These are phyloP conservation scores for Cyclargus thomasi DNA, from an alignment of 1,140 invertebrate genomes.

Conservation along the genomic window DNA sequence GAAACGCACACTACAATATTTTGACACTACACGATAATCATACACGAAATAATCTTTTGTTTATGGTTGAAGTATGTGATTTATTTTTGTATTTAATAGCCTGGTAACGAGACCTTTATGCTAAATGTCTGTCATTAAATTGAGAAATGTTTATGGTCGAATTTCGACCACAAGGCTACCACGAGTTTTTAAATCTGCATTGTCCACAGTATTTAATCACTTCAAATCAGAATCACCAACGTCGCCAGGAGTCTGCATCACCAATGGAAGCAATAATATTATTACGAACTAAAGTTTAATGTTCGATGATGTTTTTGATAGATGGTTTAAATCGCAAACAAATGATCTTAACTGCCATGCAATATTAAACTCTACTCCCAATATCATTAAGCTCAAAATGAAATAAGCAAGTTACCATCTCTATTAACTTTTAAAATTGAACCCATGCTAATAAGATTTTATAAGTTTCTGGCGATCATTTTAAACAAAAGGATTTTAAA, in stretches of 20 bases:
- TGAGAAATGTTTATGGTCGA: too few relatives aligned
- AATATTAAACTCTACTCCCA: not conserved
- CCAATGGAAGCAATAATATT: not conserved
- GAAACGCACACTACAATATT: too few relatives aligned
- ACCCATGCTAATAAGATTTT: not conserved
- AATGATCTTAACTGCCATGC: not conserved
- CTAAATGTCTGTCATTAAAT: too few relatives aligned
- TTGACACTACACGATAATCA: too few relatives aligned
- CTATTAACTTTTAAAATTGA: constrained; percentile 4
- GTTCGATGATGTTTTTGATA: not conserved
- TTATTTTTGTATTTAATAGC: too few relatives aligned
- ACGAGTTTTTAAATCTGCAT: too few relatives aligned
- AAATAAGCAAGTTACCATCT: not conserved
- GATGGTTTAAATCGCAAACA: not conserved
- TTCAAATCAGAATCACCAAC: not conserved
- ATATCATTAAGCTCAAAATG: not conserved
- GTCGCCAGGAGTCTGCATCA: not conserved
- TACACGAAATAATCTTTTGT: too few relatives aligned
- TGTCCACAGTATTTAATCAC: not conserved
- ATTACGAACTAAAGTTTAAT: not conserved
- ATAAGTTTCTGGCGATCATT: not conserved
- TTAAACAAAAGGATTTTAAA: not conserved
- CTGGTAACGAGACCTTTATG: too few relatives aligned
- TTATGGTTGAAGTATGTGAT: too few relatives aligned
- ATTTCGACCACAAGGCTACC: too few relatives aligned